phyloP scores from a whole-genome alignment of 2,113 vertebrate genomes.

The Hippocampus abdominalis region DNA sequence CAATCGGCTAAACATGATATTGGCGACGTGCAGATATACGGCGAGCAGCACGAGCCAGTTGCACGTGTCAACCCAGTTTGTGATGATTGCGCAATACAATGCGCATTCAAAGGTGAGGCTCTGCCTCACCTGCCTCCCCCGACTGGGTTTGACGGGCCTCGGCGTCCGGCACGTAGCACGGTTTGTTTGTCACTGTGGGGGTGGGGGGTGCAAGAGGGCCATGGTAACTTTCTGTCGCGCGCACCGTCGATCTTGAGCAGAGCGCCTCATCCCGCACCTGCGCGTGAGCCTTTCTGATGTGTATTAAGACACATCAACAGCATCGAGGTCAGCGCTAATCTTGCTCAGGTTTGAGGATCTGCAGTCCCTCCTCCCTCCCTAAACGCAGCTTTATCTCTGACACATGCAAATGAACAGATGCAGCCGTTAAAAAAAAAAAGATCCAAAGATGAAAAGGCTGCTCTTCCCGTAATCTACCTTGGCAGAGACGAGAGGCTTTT shows the following conservation, averaged over 20 bases:
- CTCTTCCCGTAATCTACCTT: conserved; percentile 71
- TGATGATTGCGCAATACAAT: too few relatives aligned
- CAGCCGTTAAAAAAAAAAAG: conserved; percentile 57
- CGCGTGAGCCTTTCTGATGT: conserved; percentile 23
- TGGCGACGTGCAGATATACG: too few relatives aligned
- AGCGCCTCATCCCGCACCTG: background rate
- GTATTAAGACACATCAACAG: conserved; percentile 39
- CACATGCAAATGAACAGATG: conserved; percentile 74
- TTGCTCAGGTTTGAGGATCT: conserved; percentile 59
- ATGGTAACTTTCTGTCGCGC: background rate
- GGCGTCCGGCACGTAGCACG: conserved; percentile 50
- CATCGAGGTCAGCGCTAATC: conserved; percentile 65
- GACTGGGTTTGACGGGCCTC: too few relatives aligned
- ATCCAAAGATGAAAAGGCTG: conserved; percentile 75
- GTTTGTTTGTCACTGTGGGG: conserved; percentile 48
- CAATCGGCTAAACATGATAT: too few relatives aligned
- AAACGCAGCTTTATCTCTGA: conserved; percentile 71
- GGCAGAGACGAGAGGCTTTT: conserved; percentile 65
- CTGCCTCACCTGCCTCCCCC: too few relatives aligned
- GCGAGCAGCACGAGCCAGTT: too few relatives aligned
- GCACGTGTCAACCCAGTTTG: too few relatives aligned
- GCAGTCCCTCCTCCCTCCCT: conserved; percentile 61
- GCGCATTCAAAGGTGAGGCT: too few relatives aligned
- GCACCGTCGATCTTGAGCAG: background rate
- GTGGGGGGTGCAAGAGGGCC: background rate